Conservation (phyloP, 2,888 invertebrate species). For the Pediacus dermestoides region DNA sequence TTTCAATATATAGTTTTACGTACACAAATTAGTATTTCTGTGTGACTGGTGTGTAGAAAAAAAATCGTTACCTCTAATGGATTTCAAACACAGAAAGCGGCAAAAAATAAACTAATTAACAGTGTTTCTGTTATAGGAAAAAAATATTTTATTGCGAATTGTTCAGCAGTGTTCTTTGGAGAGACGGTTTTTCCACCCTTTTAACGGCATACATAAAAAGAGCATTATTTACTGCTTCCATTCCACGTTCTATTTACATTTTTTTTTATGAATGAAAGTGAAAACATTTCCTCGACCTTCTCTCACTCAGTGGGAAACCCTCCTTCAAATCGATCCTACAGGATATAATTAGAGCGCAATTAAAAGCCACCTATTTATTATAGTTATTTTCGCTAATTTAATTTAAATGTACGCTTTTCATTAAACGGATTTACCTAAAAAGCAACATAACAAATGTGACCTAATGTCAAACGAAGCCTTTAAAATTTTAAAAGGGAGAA, state of each 20-base stretch:
- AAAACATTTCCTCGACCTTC: background rate
- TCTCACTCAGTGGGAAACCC: background rate
- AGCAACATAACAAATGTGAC: slow-evolving; percentile 27
- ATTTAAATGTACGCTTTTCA: slow-evolving; percentile 19
- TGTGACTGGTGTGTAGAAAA: too few relatives aligned
- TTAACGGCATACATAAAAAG: background rate
- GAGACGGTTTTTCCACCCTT: slow-evolving; percentile 1
- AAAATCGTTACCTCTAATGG: too few relatives aligned
- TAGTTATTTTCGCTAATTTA: slow-evolving; percentile 14
- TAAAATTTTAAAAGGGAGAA: slow-evolving; percentile 19
- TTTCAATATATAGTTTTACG: too few relatives aligned
- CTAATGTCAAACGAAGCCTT: slow-evolving; percentile 36
- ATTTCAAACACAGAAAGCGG: too few relatives aligned
- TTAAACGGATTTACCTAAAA: slow-evolving; percentile 30
- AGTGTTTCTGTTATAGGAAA: too few relatives aligned
- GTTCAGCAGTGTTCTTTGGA: too few relatives aligned
- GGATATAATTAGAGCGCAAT: too few relatives aligned
- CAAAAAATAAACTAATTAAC: too few relatives aligned
- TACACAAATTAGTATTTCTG: too few relatives aligned
- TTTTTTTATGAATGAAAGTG: background rate
- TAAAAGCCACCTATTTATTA: background rate
- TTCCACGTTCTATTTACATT: background rate
- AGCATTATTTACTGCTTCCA: background rate
- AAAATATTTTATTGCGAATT: too few relatives aligned
- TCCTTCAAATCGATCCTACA: background rate